Percentiles rank a stretch among this genome's conserved stretches.
Evolutionary conservation across 2,888 invertebrate genomes (phyloP).

Genomic region (Oasisia sp.): DNA sequence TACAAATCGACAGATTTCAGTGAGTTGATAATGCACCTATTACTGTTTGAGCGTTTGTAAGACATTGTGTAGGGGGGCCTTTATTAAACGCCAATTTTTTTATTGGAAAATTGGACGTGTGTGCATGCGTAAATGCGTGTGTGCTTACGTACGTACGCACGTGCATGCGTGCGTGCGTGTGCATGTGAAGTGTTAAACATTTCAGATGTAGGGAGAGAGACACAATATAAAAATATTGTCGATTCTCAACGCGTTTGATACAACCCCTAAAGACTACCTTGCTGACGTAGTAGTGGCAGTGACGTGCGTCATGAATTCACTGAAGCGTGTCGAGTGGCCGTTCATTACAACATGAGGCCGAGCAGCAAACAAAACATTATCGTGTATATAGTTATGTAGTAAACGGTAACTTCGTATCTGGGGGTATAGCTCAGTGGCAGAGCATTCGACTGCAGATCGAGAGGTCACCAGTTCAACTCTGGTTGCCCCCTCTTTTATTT

Average conservation of each 20-base stretch:
- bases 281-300: neutral
- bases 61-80: no score
- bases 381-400: neutral
- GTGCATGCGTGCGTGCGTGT: no score
- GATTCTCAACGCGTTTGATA: neutral
- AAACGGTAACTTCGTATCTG: neutral
- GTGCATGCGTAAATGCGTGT: no score
- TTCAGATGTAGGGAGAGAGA: neutral
- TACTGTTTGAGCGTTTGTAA: no score
- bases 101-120: no score
- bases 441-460: conserved; percentile 25
- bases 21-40: no score
- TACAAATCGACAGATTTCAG: no score
- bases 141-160: no score
- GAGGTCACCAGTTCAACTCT: conserved; percentile 24
- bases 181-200: neutral
- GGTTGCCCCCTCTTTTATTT: conserved; percentile 18
- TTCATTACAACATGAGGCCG: neutral
- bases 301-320: neutral
- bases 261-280: neutral
- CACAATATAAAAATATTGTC: neutral
- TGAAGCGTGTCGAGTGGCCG: neutral
- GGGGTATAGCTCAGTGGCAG: conserved; percentile 25
- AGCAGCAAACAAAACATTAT: neutral
- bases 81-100: no score